phyloP scores from a whole-genome alignment of 2,888 invertebrate species.

The Branchellion lobata region DNA sequence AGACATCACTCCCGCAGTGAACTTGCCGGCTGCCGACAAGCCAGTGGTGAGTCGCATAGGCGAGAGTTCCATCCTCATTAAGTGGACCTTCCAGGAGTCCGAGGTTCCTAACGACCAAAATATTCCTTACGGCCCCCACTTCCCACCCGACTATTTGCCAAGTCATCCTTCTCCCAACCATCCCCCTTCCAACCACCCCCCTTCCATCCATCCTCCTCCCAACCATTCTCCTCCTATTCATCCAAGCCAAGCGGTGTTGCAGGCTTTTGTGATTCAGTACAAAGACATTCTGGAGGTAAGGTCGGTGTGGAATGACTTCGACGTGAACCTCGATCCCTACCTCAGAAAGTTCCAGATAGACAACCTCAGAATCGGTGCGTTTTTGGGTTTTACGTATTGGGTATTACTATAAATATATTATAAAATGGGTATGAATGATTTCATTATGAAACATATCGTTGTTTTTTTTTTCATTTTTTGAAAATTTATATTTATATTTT shows the following conservation, averaged over 20 bases:
- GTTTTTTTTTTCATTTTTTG: too few species aligned
- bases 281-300: constrained; percentile 65
- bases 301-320: constrained; percentile 74
- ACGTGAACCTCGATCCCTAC: constrained; percentile 71
- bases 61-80: constrained; percentile 25
- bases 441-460: too few species aligned
- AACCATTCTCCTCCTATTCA: too few species aligned
- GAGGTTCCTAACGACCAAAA: not conserved
- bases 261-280: constrained; percentile 79
- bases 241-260: constrained; percentile 61
- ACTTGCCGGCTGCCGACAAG: constrained; percentile 21
- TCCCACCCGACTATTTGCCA: not conserved
- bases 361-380: constrained; percentile 33
- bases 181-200: too few species aligned
- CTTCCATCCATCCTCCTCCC: too few species aligned
- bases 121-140: not conserved
- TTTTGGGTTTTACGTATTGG: not conserved
- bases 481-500: too few species aligned
- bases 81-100: constrained; percentile 9
- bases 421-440: too few species aligned
- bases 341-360: constrained; percentile 38
- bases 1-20: too few species aligned
- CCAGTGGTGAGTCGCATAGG: constrained; percentile 22
- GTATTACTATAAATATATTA: too few species aligned
- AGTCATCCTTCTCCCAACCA: too few species aligned